phyloP scores from a whole-genome alignment of 2,797 vertebrate genomes.

The Gambusia yucatana region DNA sequence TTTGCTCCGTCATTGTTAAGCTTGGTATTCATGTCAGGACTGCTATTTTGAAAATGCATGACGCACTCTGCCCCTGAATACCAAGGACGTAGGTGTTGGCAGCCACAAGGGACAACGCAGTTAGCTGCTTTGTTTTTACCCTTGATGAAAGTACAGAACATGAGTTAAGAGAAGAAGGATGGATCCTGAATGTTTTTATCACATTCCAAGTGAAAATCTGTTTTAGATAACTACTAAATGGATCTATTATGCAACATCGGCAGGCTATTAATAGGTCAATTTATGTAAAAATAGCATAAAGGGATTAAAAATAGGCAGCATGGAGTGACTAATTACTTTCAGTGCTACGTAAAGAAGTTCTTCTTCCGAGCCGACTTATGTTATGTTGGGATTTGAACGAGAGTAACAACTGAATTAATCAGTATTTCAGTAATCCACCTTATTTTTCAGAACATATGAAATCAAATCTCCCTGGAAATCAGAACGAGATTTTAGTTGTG shows the following conservation, averaged over 20 bases:
- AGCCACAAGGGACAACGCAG: slow-evolving; percentile 65
- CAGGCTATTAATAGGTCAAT: slow-evolving; percentile 9
- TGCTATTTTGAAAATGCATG: slow-evolving; percentile 73
- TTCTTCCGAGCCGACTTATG: background rate
- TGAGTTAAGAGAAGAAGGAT: slow-evolving; percentile 37
- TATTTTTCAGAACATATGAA: background rate
- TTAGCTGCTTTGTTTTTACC: slow-evolving; percentile 64
- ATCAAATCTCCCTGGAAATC: background rate
- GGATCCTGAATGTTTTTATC: slow-evolving; percentile 6
- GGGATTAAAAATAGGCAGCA: slow-evolving; percentile 12
- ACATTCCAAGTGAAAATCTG: background rate
- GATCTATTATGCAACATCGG: slow-evolving; percentile 1
- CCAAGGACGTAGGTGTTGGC: slow-evolving; percentile 71
- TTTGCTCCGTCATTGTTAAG: slow-evolving; percentile 62
- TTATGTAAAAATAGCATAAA: slow-evolving; percentile 16
- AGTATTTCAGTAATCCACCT: slow-evolving; percentile 1
- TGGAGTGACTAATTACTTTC: background rate
- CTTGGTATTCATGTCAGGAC: slow-evolving; percentile 74
- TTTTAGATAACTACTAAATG: background rate
- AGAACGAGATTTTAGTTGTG: background rate
- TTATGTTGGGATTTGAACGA: background rate
- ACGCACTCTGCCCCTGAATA: slow-evolving; percentile 61
- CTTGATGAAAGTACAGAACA: slow-evolving; percentile 65
- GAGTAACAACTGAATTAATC: background rate
- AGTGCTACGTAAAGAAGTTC: slow-evolving; percentile 5